Evolutionary conservation across 2,797 vertebrate genomes (phyloP), one percentile per base, ranked within the genome.

Genomic region (Pseudopleuronectes americanus): DNA sequence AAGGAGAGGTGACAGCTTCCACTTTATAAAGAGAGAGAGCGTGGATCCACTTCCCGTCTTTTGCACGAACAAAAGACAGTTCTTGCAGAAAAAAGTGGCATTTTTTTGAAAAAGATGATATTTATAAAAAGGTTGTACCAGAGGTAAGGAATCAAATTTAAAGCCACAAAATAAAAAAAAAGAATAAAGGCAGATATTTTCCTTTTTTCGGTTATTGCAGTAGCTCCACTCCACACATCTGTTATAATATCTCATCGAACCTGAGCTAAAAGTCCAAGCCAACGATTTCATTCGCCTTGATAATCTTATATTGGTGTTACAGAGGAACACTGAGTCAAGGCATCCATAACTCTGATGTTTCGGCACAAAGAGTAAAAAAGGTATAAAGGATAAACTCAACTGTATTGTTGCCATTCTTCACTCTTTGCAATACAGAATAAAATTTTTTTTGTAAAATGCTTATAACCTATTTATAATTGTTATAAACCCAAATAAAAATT

Each of bases 371-470:
- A 58, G 71, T n/a, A 70, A 68, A 48, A 52, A 61, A n/a, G 47
- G 28, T 31, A 31, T 53, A 58, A 65, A 1, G 14, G 54, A 72
- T 57, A 62, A 72, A 36, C 56, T 80, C 26, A 67, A 59, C 43
- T 75, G 53, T 77, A 76, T 74, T 79, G 36, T 69, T 82, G 67
- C 77, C 71, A 74, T 75, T 74, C 43, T 77, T 23, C 48, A 77
- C 58, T 54, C 72, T 76, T 84, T 86, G 88, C 90, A 90, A 92
- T 90, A 91, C 74, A 80, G 52, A 84, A 61, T 60, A 73, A 58
- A n/a, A n/a, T n/a, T n/a, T 68, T 71, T 84, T 36, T 26, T 36
- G 16, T 36, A 10, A 36, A 57, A 41, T 43, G 51, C n/a, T 54
- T 73, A 28, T 68, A 49, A 66, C 28, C 26, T 68, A 76, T 69